A percentile compares a stretch with the other conserved stretches of the same genome.
These are phyloP conservation scores for Equus quagga DNA, from an alignment of 2,113 vertebrate genomes.

Conservation along the genomic window DNA sequence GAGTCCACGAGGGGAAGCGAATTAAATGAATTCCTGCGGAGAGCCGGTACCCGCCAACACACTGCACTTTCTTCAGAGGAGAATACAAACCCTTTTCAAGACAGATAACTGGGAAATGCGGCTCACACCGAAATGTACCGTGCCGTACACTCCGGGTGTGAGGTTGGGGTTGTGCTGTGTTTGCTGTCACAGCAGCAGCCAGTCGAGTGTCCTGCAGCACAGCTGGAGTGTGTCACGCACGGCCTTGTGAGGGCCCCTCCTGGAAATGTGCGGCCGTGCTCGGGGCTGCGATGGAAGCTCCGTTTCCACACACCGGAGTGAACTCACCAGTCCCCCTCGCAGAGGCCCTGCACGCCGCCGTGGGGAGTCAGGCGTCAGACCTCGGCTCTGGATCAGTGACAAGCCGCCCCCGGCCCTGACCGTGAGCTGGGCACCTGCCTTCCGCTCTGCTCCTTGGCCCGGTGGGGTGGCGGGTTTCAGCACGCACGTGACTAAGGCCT, in stretches of 20 bases:
- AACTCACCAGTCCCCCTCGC: not conserved
- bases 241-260: not conserved
- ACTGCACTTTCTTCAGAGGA: not conserved
- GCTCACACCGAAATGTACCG: not conserved
- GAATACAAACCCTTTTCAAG: slow-evolving; percentile 63
- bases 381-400: fast-evolving
- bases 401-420: not conserved
- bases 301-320: not conserved
- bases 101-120: slow-evolving; percentile 43
- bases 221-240: not conserved
- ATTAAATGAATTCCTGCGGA: slow-evolving; percentile 61
- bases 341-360: not conserved
- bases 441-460: not conserved
- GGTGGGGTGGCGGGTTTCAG: not conserved
- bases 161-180: not conserved
- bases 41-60: slow-evolving; percentile 27
- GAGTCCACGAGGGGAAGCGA: slow-evolving; percentile 41
- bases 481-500: not conserved
- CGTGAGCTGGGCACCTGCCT: not conserved
- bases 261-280: fast-evolving
- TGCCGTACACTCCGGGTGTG: not conserved
- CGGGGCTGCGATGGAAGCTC: not conserved
- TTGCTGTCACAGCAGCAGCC: not conserved
- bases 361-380: not conserved
- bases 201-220: not conserved